Evolutionary conservation across 1,140 invertebrate genomes (phyloP), one percentile per base, ranked within the genome.

Genomic region (Orchesella cincta): DNA sequence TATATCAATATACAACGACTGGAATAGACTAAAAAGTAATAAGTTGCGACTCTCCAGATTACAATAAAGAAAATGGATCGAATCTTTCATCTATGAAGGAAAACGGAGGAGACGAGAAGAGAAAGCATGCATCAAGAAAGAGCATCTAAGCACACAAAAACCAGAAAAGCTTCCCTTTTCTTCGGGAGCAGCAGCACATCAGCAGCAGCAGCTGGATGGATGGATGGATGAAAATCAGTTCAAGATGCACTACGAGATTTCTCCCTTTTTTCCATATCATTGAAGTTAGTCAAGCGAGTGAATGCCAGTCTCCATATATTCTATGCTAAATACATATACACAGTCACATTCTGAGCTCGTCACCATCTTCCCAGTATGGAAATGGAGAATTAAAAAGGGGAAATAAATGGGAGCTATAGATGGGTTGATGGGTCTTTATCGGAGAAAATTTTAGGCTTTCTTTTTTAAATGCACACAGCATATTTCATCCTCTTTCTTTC

Each of bases 61-160:
- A 67, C 62, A 67, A 67, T 67, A 67, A 67, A 67, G 62, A 67
- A 67, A 67, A 67, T 67, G 62, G 62, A 67, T 67, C 62, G 62
- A 67, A 67, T 67, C 62, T 67, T 67, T 67, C 62, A 67, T 67
- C 62, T 67, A 67, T 67, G 62, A 67, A 67, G 62, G 62, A 33
- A 67, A 29, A 57, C 62, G 62, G 33, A 29, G 14, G 31, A 33
- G 62, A 67, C 3, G 31, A n/a, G 33, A 67, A 31, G 62, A 67
- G 62, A 67, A 67, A 67, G 62, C 62, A 31, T 31, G 62, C 62
- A 67, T 67, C 26, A 26, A 23, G 26, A 31, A 16, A 33, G 28
- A 67, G 31, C 14, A 29, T 67, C 26, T 67, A 26, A 12, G 8
- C 31, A 16, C 62, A 67, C 62, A 67, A 67, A 67, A 67, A 20